A percentile compares a stretch with the other conserved stretches of the same genome.
phyloP scores from a whole-genome alignment of 2,888 invertebrate species.

The Halictus ligatus region DNA sequence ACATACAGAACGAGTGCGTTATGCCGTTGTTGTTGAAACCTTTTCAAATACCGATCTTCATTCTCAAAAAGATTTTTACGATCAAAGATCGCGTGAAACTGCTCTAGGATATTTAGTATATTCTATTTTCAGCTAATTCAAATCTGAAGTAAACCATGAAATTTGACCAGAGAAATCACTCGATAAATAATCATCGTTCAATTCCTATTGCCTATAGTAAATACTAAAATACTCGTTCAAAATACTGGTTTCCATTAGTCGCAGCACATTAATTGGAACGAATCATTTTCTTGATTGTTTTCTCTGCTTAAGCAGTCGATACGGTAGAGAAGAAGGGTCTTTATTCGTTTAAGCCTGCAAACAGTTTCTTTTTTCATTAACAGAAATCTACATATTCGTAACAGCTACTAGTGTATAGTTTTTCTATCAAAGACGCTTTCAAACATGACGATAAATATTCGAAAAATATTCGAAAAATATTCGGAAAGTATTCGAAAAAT shows the following conservation, averaged over 20 bases:
- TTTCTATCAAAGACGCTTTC: neutral
- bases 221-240: neutral
- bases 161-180: neutral
- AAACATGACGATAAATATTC: neutral
- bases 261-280: neutral
- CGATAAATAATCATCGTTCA: neutral
- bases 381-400: neutral
- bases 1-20: conserved; percentile 70
- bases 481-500: too few relatives aligned
- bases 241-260: neutral
- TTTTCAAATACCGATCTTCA: conserved; percentile 73
- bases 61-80: conserved; percentile 72
- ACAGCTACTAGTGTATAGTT: neutral
- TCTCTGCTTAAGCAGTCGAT: neutral
- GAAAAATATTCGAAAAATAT: neutral
- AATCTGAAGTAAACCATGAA: neutral
- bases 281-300: neutral
- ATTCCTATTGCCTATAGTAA: neutral
- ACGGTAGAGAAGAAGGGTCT: neutral
- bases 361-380: neutral
- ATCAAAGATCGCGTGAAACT: conserved; percentile 63
- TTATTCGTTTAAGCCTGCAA: neutral
- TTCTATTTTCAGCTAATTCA: neutral
- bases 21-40: conserved; percentile 74
- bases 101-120: conserved; percentile 38